These are phyloP conservation scores for Phrynocephalus guinanensis DNA, from an alignment of 2,797 vertebrate genomes.

Conservation along the genomic window DNA sequence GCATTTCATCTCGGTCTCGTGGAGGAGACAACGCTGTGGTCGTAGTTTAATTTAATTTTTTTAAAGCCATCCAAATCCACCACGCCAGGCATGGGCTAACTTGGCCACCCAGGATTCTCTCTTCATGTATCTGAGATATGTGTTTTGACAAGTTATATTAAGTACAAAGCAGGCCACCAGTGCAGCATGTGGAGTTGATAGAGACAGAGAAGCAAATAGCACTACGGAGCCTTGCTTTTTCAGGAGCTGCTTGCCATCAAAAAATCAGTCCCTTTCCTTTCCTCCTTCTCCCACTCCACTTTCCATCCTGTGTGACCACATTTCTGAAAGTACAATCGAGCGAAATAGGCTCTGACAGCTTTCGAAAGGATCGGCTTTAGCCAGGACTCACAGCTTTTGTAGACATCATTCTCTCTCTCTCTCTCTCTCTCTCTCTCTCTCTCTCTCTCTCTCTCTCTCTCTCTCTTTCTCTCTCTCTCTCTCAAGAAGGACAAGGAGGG, in stretches of 20 bases:
- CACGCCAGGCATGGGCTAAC: slow-evolving; percentile 67
- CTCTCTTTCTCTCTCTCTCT: not conserved
- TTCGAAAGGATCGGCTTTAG: slow-evolving; percentile 52
- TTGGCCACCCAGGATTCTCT: slow-evolving; percentile 81
- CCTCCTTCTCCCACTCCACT: slow-evolving; percentile 9
- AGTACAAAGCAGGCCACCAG: slow-evolving; percentile 82
- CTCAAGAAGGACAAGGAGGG: not conserved
- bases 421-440: too few species aligned
- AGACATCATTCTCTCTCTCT: not conserved
- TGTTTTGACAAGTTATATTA: slow-evolving; percentile 86
- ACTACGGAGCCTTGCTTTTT: slow-evolving; percentile 70
- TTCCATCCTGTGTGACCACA: slow-evolving; percentile 59
- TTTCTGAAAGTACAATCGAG: slow-evolving; percentile 52
- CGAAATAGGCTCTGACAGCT: slow-evolving; percentile 41
- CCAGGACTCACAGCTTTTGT: slow-evolving; percentile 53
- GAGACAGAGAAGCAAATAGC: slow-evolving; percentile 77
- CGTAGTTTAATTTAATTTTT: not conserved
- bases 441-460: not conserved
- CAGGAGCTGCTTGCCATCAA: slow-evolving; percentile 70
- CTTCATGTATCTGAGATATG: slow-evolving; percentile 81
- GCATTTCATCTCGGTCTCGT: slow-evolving; percentile 70
- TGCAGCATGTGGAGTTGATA: slow-evolving; percentile 82
- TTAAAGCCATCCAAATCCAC: slow-evolving; percentile 55
- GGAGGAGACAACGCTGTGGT: slow-evolving; percentile 45
- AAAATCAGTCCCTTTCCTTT: slow-evolving; percentile 44